Conservation (phyloP, 2,797 vertebrate species). For the Anguilla pacifica region DNA sequence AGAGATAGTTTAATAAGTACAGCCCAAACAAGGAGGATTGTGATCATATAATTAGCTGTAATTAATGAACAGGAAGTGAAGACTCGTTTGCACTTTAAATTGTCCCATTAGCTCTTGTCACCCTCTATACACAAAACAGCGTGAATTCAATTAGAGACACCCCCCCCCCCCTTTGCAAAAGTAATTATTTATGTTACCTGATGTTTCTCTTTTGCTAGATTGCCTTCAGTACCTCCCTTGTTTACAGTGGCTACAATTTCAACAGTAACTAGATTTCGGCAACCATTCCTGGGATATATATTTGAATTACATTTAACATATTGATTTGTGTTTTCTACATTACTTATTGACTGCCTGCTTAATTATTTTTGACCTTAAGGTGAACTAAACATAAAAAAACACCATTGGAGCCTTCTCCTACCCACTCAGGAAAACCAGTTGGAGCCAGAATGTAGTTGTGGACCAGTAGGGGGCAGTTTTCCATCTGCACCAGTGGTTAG, state of each 20-base stretch:
- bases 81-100: slow-evolving; percentile 99
- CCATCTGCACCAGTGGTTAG: not conserved
- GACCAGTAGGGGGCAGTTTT: not conserved
- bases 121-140: slow-evolving; percentile 97
- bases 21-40: slow-evolving; percentile 85
- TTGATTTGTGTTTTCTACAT: not conserved
- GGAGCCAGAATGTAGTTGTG: not conserved
- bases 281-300: not conserved
- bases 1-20: slow-evolving; percentile 70
- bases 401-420: not conserved
- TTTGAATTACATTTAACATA: not conserved
- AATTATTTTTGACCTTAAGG: not conserved
- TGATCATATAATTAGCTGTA: slow-evolving; percentile 98
- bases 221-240: not conserved
- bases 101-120: slow-evolving; percentile 99
- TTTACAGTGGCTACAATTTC: not conserved
- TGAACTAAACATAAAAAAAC: not conserved
- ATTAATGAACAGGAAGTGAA: slow-evolving; percentile 99
- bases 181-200: slow-evolving; percentile 74
- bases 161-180: slow-evolving; percentile 80
- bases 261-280: not conserved
- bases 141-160: slow-evolving; percentile 96
- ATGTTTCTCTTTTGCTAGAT: slow-evolving; percentile 26
- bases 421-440: not conserved
- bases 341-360: not conserved